These are phyloP conservation scores for Hydrophis major DNA, from an alignment of 2,797 vertebrate species.

Conservation along the genomic window DNA sequence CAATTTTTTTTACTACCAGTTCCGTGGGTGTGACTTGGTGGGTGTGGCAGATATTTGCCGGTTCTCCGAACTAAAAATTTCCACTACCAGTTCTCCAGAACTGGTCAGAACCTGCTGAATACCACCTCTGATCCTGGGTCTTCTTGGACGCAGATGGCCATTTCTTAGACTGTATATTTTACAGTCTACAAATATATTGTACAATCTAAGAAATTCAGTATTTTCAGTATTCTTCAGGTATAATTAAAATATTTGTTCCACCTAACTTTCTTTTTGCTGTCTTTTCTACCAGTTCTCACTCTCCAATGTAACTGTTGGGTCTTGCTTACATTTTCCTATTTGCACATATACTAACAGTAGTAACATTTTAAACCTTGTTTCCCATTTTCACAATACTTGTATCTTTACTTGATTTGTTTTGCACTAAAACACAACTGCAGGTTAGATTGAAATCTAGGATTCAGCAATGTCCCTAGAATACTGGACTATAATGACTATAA, in stretches of 20 bases:
- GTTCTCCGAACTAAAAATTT: no score
- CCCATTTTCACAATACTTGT: neutral
- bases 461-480: neutral
- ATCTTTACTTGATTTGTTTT: neutral
- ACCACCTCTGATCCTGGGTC: neutral
- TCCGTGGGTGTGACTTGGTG: no score
- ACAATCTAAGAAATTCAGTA: neutral
- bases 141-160: neutral
- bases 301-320: neutral
- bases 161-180: neutral
- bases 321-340: neutral
- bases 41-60: no score
- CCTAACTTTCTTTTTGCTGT: neutral
- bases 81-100: no score
- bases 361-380: neutral
- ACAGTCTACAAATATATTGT: neutral
- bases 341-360: neutral
- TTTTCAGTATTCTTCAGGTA: neutral
- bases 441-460: neutral
- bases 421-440: neutral
- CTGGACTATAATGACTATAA: neutral
- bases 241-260: neutral
- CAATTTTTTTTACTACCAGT: no score
- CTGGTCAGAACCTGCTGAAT: no score
- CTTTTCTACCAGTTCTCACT: neutral